Percentiles rank a stretch among this genome's conserved stretches.
Evolutionary conservation across 2,888 invertebrate genomes (phyloP).

Genomic region (Nezara viridula): DNA sequence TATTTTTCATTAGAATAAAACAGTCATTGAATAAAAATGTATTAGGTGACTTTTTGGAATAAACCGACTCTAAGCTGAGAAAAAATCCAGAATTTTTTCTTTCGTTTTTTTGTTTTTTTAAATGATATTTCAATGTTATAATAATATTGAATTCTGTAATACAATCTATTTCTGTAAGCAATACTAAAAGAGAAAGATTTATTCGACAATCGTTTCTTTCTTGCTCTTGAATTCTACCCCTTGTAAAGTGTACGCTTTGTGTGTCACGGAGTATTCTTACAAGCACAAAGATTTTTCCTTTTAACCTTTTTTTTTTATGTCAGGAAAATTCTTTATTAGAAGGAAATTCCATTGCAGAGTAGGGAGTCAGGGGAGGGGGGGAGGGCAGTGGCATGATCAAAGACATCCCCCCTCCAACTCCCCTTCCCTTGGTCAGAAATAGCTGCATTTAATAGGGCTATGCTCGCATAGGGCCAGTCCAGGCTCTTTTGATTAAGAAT

Average conservation of each 20-base stretch:
- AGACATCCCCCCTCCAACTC: not conserved
- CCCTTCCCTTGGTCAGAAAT: not conserved
- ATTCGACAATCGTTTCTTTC: not conserved
- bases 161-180: not conserved
- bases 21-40: too few relatives aligned
- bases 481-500: constrained; percentile 22
- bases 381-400: not conserved
- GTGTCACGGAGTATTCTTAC: not conserved
- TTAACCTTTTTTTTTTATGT: constrained; percentile 11
- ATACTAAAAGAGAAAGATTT: not conserved
- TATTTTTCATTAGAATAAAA: too few relatives aligned
- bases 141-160: not conserved
- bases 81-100: too few relatives aligned
- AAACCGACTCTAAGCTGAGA: too few relatives aligned
- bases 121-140: too few relatives aligned
- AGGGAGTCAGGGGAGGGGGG: not conserved
- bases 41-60: too few relatives aligned
- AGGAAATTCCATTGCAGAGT: constrained; percentile 40
- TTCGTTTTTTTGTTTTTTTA: too few relatives aligned
- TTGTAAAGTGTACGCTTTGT: not conserved
- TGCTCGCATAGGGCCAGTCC: constrained; percentile 29
- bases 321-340: constrained; percentile 17
- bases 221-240: not conserved
- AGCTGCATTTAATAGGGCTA: constrained; percentile 21
- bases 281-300: constrained; percentile 5